Percentiles rank a stretch among this genome's conserved stretches.
Evolutionary conservation across 1,140 invertebrate species (phyloP).

Genomic region (Drosophila ironensis): DNA sequence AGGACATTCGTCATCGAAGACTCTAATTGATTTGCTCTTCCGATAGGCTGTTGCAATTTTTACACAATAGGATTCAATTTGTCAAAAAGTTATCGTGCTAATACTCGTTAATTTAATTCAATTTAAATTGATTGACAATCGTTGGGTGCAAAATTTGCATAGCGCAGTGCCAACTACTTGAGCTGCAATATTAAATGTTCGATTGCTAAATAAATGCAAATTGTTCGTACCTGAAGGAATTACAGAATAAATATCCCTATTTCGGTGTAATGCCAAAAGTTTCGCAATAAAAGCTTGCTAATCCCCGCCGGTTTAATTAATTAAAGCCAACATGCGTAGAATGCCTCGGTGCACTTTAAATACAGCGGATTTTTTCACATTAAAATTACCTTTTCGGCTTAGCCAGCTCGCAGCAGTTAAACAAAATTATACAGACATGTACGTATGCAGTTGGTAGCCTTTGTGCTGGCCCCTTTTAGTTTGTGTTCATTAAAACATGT

Average conservation of each 20-base stretch:
- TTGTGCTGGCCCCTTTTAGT: constrained; percentile 17
- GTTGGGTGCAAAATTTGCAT: constrained; percentile 30
- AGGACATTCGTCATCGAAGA: constrained; percentile 5
- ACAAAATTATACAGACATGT: background rate
- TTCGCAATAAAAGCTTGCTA: no score
- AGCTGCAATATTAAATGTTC: constrained; percentile 12
- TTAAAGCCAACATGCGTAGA: no score
- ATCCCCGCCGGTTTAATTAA: no score
- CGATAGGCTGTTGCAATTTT: constrained; percentile 9
- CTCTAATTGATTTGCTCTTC: constrained; percentile 12
- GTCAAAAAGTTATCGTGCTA: constrained; percentile 10
- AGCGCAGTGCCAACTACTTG: constrained; percentile 30
- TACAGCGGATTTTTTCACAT: background rate
- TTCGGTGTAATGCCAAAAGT: no score
- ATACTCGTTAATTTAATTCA: constrained; percentile 43
- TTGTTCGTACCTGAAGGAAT: no score
- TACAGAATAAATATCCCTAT: no score
- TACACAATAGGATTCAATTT: constrained; percentile 30
- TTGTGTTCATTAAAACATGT: constrained; percentile 72
- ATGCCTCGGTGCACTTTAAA: background rate
- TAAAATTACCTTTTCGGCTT: background rate
- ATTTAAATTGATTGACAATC: constrained; percentile 29
- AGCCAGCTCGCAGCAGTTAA: constrained; percentile 13
- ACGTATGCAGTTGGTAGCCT: background rate
- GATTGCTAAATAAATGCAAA: constrained; percentile 4